Conservation (phyloP, 2,888 invertebrate genomes). For the Mythimna vitellina region DNA sequence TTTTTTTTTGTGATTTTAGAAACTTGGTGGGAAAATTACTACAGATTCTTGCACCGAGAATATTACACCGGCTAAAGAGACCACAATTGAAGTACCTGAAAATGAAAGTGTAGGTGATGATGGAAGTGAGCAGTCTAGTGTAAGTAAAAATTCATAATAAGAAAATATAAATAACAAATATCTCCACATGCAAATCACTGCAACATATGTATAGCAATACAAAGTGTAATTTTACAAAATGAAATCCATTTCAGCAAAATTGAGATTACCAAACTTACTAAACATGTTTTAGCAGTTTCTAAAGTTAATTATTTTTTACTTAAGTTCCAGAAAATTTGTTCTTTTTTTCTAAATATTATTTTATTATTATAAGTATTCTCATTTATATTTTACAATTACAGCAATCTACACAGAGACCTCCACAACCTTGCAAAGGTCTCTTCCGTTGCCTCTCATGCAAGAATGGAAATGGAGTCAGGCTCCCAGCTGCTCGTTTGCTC, state of each 20-base stretch:
- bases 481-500: slow-evolving; percentile 85
- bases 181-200: background rate
- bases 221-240: too few species aligned
- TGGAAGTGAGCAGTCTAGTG: slow-evolving; percentile 77
- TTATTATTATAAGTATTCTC: too few species aligned
- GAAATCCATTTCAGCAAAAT: too few species aligned
- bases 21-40: slow-evolving; percentile 82
- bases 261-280: too few species aligned
- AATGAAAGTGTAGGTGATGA: slow-evolving; percentile 75
- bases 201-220: too few species aligned
- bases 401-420: slow-evolving; percentile 72
- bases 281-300: too few species aligned
- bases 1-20: slow-evolving; percentile 68
- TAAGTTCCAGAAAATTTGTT: background rate
- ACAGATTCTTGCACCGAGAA: slow-evolving; percentile 76
- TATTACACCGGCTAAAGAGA: slow-evolving; percentile 73
- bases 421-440: slow-evolving; percentile 84
- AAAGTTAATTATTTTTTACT: background rate
- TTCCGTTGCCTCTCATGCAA: slow-evolving; percentile 89
- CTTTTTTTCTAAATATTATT: too few species aligned
- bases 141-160: slow-evolving; percentile 64
- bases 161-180: background rate
- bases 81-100: slow-evolving; percentile 72
- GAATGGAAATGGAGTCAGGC: slow-evolving; percentile 78
- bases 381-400: slow-evolving; percentile 58